A percentile compares a stretch with the other conserved stretches of the same genome.
Evolutionary conservation across 1,140 invertebrate species (phyloP).

Genomic region (Trichonephila inaurata): DNA sequence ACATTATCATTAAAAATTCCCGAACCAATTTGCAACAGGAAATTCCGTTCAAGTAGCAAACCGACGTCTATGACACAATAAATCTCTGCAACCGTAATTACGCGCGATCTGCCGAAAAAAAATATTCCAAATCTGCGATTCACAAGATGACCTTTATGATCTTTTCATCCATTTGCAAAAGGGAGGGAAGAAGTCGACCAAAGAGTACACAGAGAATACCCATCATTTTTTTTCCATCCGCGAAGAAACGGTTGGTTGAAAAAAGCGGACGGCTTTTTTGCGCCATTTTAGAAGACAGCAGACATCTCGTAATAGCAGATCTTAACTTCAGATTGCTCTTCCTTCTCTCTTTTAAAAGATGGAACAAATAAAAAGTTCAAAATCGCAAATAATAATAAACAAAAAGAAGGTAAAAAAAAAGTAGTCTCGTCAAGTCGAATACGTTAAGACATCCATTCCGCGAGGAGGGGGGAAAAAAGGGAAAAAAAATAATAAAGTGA

Average conservation of each 20-base stretch:
- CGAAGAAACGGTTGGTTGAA: too few species aligned
- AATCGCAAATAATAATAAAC: background rate
- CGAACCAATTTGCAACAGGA: background rate
- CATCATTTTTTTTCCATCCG: too few species aligned
- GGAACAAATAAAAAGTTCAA: background rate
- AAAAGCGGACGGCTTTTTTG: too few species aligned
- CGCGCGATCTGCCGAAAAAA: background rate
- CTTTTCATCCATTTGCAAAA: too few species aligned
- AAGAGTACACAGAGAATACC: too few species aligned
- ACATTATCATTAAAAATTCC: background rate
- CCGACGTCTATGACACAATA: background rate
- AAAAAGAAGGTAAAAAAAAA: too few species aligned
- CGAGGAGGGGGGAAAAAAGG: background rate
- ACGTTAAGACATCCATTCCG: background rate
- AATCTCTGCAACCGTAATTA: background rate
- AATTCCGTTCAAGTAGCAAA: conserved; percentile 2
- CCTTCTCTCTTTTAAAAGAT: background rate
- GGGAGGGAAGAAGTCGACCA: too few species aligned
- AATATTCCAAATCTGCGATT: background rate
- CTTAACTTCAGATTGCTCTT: too few species aligned
- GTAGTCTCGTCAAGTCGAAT: background rate
- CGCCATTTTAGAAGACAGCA: too few species aligned
- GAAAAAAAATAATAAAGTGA: background rate
- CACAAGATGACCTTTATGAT: too few species aligned
- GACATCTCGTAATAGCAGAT: too few species aligned